A percentile compares a stretch with the other conserved stretches of the same genome.
Evolutionary conservation across 2,113 vertebrate species (phyloP).

Genomic region (Haemorhous mexicanus): DNA sequence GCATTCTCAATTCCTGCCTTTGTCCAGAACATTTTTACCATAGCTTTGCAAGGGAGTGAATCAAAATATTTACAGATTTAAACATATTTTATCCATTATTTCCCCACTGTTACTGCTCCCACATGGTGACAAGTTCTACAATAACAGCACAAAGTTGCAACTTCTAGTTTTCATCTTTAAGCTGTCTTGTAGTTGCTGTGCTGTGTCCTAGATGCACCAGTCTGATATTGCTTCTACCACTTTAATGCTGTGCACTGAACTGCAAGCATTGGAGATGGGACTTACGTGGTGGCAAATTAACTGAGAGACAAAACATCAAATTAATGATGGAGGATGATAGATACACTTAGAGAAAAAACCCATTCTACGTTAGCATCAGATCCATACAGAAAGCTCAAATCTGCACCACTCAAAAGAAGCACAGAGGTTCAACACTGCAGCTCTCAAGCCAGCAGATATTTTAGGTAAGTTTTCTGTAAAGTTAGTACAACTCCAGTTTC

Average conservation of each 20-base stretch:
- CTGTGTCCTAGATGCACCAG: not conserved
- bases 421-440: not conserved
- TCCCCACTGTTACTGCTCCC: not conserved
- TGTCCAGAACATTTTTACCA: not conserved
- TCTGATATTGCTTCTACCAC: fast-evolving
- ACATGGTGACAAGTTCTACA: not conserved
- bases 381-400: not conserved
- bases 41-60: not conserved
- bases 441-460: not conserved
- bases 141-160: not conserved
- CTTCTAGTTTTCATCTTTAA: not conserved
- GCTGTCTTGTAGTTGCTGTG: not conserved
- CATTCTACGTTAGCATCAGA: not conserved
- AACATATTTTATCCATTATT: not conserved
- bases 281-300: not conserved
- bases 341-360: not conserved
- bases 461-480: not conserved
- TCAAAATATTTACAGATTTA: not conserved
- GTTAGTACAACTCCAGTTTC: not conserved
- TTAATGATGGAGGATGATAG: not conserved
- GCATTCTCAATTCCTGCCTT: not conserved
- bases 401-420: not conserved
- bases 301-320: not conserved
- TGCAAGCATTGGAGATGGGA: not conserved
- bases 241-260: not conserved